A percentile compares a stretch with the other conserved stretches of the same genome.
Evolutionary conservation across 92 coral and sea anemone species (phyloP).

Genomic region (Paramuricea clavata): DNA sequence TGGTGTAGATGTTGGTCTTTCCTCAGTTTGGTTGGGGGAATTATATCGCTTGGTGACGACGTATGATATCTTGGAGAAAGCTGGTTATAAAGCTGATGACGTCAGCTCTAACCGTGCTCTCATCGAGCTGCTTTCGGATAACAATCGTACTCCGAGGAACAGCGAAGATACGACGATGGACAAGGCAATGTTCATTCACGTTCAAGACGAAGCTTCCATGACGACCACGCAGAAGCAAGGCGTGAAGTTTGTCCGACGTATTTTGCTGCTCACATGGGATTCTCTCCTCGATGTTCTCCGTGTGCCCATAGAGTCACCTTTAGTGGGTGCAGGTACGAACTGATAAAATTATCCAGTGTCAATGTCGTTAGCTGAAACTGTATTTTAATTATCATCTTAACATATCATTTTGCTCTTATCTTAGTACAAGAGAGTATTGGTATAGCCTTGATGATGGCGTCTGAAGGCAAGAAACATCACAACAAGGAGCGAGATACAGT

Average conservation of each 20-base stretch:
- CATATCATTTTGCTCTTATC: not conserved
- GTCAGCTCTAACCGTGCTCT: conserved; percentile 81
- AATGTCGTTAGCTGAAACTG: too few relatives aligned
- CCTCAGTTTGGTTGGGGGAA: conserved; percentile 99
- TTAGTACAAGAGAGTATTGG: conserved; percentile 71
- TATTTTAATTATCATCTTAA: not conserved
- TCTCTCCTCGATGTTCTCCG: conserved; percentile 95
- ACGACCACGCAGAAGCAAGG: conserved; percentile 92
- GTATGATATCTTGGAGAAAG: conserved; percentile 94
- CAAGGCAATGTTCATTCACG: conserved; percentile 78
- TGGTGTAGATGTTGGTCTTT: conserved; percentile 92
- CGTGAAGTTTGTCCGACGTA: conserved; percentile 93
- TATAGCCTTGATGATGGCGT: conserved; percentile 91
- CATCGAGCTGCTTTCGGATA: conserved; percentile 80
- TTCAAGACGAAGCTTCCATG: conserved; percentile 79
- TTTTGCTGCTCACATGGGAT: conserved; percentile 93
- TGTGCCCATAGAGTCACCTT: conserved; percentile 88
- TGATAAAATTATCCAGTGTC: too few relatives aligned
- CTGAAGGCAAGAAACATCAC: conserved; percentile 90
- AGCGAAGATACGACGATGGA: conserved; percentile 72
- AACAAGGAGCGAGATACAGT: conserved; percentile 96
- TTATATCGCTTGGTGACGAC: conserved; percentile 96
- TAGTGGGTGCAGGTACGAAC: conserved; percentile 77
- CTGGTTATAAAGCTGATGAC: conserved; percentile 85
- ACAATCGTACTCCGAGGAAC: conserved; percentile 60